These are phyloP conservation scores for Cantharis nigra DNA, from an alignment of 2,888 invertebrate genomes.

Conservation along the genomic window DNA sequence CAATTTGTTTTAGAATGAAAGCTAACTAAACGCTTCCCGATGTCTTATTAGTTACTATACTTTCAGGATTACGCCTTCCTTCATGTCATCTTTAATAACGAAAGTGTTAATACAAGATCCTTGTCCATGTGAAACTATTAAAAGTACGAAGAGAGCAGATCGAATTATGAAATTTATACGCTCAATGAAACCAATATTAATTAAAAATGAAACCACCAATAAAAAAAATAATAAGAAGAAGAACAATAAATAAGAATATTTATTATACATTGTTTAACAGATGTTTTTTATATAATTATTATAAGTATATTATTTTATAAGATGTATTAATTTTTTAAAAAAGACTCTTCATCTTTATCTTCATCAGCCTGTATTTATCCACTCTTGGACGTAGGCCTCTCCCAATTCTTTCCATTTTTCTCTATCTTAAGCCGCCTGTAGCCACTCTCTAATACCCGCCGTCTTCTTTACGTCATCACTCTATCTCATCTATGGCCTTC, in stretches of 20 bases:
- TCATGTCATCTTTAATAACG: slow-evolving; percentile 4
- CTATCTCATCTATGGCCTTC: too few relatives aligned
- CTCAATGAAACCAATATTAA: background rate
- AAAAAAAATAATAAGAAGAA: background rate
- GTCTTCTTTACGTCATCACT: too few relatives aligned
- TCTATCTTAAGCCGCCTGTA: too few relatives aligned
- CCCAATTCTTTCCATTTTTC: too few relatives aligned
- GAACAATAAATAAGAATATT: background rate
- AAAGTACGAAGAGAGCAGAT: background rate
- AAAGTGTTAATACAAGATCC: slow-evolving; percentile 14
- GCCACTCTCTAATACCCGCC: too few relatives aligned
- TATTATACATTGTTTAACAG: background rate
- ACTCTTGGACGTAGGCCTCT: too few relatives aligned
- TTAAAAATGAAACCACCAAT: background rate
- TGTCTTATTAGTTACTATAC: background rate
- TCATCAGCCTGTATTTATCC: too few relatives aligned
- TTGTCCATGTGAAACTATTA: background rate
- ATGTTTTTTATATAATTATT: background rate
- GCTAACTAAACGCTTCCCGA: background rate
- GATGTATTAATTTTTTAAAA: background rate
- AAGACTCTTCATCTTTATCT: too few relatives aligned
- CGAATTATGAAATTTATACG: slow-evolving; percentile 4
- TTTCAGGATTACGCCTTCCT: slow-evolving; percentile 12
- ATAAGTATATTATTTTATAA: background rate
- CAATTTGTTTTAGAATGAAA: background rate